A percentile compares a stretch with the other conserved stretches of the same genome.
phyloP scores from a whole-genome alignment of 2,888 invertebrate species.

The Caenorhabditis doughertyi region DNA sequence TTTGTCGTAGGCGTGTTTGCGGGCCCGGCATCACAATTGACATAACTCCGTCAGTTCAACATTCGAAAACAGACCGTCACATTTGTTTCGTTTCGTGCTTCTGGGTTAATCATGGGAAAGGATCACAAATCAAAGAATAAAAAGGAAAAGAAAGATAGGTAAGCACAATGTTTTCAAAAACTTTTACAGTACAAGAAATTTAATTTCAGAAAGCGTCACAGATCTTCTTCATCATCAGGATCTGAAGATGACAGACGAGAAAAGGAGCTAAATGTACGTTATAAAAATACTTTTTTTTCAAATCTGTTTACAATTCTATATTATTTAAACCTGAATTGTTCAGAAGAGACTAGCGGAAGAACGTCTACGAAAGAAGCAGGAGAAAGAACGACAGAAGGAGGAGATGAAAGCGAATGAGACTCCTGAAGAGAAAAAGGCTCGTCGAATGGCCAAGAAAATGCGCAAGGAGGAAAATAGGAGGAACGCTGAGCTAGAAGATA shows the following conservation, averaged over 20 bases:
- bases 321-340: neutral
- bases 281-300: no score
- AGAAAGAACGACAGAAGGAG: constrained; percentile 83
- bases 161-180: neutral
- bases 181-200: neutral
- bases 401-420: constrained; percentile 91
- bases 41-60: neutral
- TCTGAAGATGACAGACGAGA: constrained; percentile 42
- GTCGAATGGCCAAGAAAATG: constrained; percentile 91
- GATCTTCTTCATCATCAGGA: constrained; percentile 22
- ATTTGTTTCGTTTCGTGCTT: neutral
- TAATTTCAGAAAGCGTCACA: constrained; percentile 39
- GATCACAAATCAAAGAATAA: constrained; percentile 36
- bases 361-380: constrained; percentile 65
- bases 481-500: constrained; percentile 84
- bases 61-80: constrained; percentile 10
- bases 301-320: constrained; percentile 16
- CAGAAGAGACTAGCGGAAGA: constrained; percentile 45
- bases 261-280: constrained; percentile 29
- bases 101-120: constrained; percentile 49
- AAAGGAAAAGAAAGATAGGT: constrained; percentile 45
- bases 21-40: neutral
- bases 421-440: constrained; percentile 92
- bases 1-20: constrained; percentile 21
- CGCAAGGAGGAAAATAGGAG: constrained; percentile 69